phyloP scores from a whole-genome alignment of 2,113 vertebrate species.

The Tamias sibiricus region DNA sequence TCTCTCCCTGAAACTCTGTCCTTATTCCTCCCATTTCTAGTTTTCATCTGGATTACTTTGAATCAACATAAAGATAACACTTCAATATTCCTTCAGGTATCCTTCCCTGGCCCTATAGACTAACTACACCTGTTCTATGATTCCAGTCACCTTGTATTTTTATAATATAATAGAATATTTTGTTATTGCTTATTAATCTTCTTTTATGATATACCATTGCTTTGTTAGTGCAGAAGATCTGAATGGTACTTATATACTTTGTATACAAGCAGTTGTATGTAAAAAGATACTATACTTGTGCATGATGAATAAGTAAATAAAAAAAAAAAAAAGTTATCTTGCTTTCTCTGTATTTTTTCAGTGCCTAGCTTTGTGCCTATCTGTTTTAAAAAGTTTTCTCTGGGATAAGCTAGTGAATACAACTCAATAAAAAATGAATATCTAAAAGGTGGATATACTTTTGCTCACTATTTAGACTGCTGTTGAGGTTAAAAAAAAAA shows the following conservation, averaged over 20 bases:
- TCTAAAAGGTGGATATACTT: neutral
- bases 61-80: neutral
- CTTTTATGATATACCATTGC: neutral
- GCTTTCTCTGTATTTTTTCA: neutral
- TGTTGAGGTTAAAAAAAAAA: neutral
- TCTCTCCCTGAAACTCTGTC: neutral
- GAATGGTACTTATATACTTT: no score
- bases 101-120: neutral
- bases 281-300: no score
- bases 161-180: neutral
- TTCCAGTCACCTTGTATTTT: neutral
- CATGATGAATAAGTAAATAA: no score
- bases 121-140: neutral
- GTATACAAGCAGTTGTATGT: no score
- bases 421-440: neutral
- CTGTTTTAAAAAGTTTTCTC: neutral
- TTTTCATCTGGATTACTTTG: neutral
- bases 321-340: neutral
- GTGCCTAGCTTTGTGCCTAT: neutral
- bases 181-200: neutral
- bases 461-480: neutral
- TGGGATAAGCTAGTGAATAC: neutral
- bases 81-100: neutral
- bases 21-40: neutral
- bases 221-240: neutral